These are phyloP conservation scores for Drosophila prolongata DNA, from an alignment of 2,888 invertebrate species.

Conservation along the genomic window DNA sequence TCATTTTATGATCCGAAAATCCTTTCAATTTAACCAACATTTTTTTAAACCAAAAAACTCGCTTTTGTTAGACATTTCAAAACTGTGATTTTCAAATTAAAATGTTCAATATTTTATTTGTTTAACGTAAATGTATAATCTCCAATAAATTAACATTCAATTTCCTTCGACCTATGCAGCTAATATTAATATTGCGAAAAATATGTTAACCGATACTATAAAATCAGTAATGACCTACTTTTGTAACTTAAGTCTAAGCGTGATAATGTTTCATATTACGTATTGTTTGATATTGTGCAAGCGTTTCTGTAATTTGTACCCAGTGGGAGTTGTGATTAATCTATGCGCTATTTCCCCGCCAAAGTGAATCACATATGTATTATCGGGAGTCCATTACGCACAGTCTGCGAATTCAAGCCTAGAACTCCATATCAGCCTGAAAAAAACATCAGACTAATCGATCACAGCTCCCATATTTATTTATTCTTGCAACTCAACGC, in stretches of 20 bases:
- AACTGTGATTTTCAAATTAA: neutral
- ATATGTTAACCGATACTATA: neutral
- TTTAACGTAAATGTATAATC: neutral
- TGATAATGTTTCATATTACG: slow-evolving; percentile 16
- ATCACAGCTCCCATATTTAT: slow-evolving; percentile 12
- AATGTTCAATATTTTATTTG: neutral
- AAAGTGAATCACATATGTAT: slow-evolving; percentile 15
- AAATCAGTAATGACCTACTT: slow-evolving; percentile 7
- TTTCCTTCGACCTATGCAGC: neutral
- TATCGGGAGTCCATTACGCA: slow-evolving; percentile 8
- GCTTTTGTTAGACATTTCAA: neutral
- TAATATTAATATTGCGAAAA: slow-evolving; percentile 5
- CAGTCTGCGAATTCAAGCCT: slow-evolving; percentile 2
- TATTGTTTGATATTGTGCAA: slow-evolving; percentile 22
- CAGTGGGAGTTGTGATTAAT: slow-evolving; percentile 14
- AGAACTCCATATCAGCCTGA: slow-evolving; percentile 35
- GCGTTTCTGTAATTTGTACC: neutral
- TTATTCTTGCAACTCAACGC: slow-evolving; percentile 20
- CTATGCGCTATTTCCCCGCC: neutral
- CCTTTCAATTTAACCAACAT: neutral
- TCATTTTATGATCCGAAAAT: neutral
- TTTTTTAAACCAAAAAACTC: neutral
- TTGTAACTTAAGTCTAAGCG: slow-evolving; percentile 13
- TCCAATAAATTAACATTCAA: neutral
- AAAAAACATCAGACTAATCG: neutral